Percentiles rank a stretch among this genome's conserved stretches.
These are phyloP conservation scores for Micromesistius poutassou DNA, from an alignment of 2,797 vertebrate genomes.

Conservation along the genomic window DNA sequence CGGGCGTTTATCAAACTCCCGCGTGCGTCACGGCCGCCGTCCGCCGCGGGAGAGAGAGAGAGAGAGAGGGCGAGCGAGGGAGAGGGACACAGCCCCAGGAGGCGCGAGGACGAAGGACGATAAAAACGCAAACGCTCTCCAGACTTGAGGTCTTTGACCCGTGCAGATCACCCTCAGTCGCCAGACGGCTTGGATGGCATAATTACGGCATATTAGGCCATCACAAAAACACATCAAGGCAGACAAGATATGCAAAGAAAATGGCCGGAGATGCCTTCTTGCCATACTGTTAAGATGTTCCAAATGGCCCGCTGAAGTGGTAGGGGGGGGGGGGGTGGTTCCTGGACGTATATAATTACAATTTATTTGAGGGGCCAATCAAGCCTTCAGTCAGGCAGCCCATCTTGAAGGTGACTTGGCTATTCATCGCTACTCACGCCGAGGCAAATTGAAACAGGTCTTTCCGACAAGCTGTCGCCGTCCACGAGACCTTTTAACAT, in stretches of 20 bases:
- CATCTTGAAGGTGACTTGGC: slow-evolving; percentile 75
- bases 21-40: slow-evolving; percentile 55
- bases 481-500: slow-evolving; percentile 69
- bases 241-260: slow-evolving; percentile 62
- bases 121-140: background rate
- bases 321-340: slow-evolving; percentile 59
- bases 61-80: too few species aligned
- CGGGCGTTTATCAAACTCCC: slow-evolving; percentile 62
- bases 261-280: slow-evolving; percentile 42
- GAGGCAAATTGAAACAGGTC: slow-evolving; percentile 65
- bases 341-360: slow-evolving; percentile 69
- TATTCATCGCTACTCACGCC: slow-evolving; percentile 54
- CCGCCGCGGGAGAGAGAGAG: slow-evolving; percentile 24
- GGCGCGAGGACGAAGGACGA: background rate
- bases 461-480: slow-evolving; percentile 70
- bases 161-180: slow-evolving; percentile 31
- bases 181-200: slow-evolving; percentile 61
- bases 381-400: slow-evolving; percentile 65
- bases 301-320: slow-evolving; percentile 44
- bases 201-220: slow-evolving; percentile 73
- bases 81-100: background rate
- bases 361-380: slow-evolving; percentile 73
- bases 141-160: slow-evolving; percentile 1
- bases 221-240: slow-evolving; percentile 69
- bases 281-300: slow-evolving; percentile 65